These are phyloP conservation scores for Pteropus alecto DNA, from an alignment of 2,113 vertebrate species.

Conservation along the genomic window DNA sequence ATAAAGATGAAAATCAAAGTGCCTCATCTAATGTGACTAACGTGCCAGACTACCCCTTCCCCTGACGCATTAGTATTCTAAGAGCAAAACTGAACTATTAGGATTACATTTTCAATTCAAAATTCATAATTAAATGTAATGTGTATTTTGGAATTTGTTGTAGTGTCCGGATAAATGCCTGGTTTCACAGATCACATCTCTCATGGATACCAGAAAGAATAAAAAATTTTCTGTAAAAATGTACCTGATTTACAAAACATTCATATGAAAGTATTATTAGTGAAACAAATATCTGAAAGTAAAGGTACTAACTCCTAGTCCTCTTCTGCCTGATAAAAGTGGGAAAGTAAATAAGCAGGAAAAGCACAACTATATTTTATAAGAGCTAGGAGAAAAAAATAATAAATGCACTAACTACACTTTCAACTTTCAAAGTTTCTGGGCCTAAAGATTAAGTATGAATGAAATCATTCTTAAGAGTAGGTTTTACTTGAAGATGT, in stretches of 20 bases:
- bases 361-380: background rate
- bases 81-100: background rate
- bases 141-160: conserved; percentile 17
- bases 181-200: background rate
- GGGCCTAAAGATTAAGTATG: conserved; percentile 11
- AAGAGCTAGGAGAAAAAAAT: conserved; percentile 7
- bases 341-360: background rate
- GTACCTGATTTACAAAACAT: background rate
- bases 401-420: background rate
- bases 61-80: background rate
- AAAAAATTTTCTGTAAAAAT: conserved; percentile 15
- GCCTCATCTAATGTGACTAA: background rate
- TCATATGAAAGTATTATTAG: conserved; percentile 16
- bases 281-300: conserved; percentile 28
- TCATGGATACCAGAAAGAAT: background rate
- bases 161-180: background rate
- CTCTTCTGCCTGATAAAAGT: background rate
- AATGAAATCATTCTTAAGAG: conserved; percentile 22
- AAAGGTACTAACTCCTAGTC: background rate
- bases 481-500: conserved; percentile 46
- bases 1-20: background rate
- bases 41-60: background rate
- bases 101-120: background rate
- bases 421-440: conserved; percentile 23
- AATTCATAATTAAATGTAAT: conserved; percentile 31